A percentile compares a stretch with the other conserved stretches of the same genome.
phyloP scores from a whole-genome alignment of 2,797 vertebrate genomes.

The Anabacerthia variegaticeps region DNA sequence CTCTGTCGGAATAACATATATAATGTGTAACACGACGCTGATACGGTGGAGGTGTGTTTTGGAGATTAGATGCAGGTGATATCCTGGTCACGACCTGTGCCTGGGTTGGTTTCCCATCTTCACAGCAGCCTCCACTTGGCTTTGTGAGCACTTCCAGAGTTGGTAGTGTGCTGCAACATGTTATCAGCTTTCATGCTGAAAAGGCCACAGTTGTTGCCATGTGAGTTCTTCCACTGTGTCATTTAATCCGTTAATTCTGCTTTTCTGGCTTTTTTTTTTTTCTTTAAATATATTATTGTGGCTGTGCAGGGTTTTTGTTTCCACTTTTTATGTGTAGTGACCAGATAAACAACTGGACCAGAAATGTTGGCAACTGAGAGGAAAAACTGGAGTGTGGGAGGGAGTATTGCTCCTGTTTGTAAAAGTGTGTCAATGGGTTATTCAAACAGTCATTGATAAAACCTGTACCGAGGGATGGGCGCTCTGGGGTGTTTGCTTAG shows the following conservation, averaged over 20 bases:
- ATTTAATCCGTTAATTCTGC: neutral
- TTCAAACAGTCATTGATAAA: neutral
- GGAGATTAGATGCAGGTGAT: rapidly evolving
- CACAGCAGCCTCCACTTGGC: neutral
- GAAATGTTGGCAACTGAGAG: neutral
- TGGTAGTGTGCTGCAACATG: neutral
- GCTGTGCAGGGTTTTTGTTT: rapidly evolving
- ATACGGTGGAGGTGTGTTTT: neutral
- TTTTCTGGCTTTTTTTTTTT: neutral
- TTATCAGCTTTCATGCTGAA: neutral
- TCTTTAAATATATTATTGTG: neutral
- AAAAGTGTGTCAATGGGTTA: neutral
- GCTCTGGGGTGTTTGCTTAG: neutral
- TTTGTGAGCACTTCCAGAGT: neutral
- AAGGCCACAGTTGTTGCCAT: rapidly evolving
- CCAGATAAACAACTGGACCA: neutral
- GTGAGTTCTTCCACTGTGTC: neutral
- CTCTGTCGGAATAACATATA: neutral
- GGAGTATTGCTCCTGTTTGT: neutral
- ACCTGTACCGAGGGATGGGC: neutral
- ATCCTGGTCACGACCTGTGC: rapidly evolving
- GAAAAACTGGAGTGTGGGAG: neutral
- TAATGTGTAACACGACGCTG: rapidly evolving
- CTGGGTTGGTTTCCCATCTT: neutral
- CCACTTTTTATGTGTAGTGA: neutral